phyloP scores from a whole-genome alignment of 2,797 vertebrate genomes.

The Halcyon leucocephala region DNA sequence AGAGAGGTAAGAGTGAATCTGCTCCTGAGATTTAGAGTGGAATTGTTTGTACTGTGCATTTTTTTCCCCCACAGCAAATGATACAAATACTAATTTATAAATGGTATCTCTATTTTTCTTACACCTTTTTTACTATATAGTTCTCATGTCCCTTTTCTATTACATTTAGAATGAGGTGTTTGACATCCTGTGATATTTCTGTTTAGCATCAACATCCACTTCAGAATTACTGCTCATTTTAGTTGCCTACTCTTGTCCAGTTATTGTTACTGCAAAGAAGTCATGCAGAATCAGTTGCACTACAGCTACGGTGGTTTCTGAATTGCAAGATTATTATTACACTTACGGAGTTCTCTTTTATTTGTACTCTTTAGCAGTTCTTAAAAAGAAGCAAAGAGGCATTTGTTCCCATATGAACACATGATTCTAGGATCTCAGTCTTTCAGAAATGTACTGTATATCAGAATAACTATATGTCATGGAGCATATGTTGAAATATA shows the following conservation, averaged over 20 bases:
- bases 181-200: conserved; percentile 2
- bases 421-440: neutral
- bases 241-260: neutral
- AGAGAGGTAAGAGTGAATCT: conserved; percentile 11
- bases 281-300: neutral
- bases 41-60: neutral
- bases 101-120: neutral
- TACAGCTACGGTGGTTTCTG: neutral
- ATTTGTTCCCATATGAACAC: neutral
- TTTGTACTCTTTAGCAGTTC: neutral
- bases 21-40: neutral
- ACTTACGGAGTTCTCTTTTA: neutral
- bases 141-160: neutral
- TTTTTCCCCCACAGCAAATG: neutral
- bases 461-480: neutral
- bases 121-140: neutral
- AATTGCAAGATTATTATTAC: neutral
- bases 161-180: conserved; percentile 13
- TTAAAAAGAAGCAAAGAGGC: neutral
- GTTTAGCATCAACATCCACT: neutral
- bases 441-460: neutral
- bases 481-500: neutral
- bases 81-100: neutral
- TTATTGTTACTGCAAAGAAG: neutral
- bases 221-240: neutral